A percentile compares a stretch with the other conserved stretches of the same genome.
Evolutionary conservation across 1,140 invertebrate genomes (phyloP).

Genomic region (Drosophila elegans): DNA sequence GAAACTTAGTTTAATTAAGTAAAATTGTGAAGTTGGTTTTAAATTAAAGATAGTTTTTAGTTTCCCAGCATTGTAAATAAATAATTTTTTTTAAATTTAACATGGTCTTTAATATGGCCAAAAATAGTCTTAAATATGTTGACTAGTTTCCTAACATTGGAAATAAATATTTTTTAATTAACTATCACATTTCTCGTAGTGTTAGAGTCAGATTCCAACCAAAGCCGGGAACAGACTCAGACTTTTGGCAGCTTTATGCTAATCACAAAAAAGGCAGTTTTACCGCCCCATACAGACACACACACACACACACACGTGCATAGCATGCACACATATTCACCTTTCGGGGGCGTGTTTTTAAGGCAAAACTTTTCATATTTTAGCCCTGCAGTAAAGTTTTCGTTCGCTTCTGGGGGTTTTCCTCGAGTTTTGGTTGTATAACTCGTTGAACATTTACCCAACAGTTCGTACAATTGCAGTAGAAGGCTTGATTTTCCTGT

Average conservation of each 20-base stretch:
- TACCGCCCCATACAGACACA: conserved; percentile 10
- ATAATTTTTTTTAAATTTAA: no score
- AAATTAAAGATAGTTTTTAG: no score
- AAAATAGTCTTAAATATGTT: no score
- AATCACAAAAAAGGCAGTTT: conserved; percentile 75
- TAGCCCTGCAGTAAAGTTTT: conserved; percentile 57
- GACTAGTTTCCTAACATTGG: background rate
- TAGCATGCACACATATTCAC: background rate
- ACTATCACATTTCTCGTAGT: conserved; percentile 13
- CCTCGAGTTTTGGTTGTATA: conserved; percentile 64
- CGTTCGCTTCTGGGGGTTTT: conserved; percentile 53
- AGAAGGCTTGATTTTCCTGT: background rate
- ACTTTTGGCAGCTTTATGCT: conserved; percentile 80
- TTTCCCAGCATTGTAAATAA: no score
- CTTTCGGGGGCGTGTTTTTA: conserved; percentile 35
- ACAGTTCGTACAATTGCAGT: conserved; percentile 62
- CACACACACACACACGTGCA: conserved; percentile 17
- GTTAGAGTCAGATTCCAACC: conserved; percentile 17
- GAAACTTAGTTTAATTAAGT: no score
- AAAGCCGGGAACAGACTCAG: conserved; percentile 33
- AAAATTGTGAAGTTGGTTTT: no score
- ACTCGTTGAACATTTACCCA: conserved; percentile 77
- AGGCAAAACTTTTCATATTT: conserved; percentile 76
- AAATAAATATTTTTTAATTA: background rate
- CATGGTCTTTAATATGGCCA: no score